Percentiles rank a stretch among this genome's conserved stretches.
Conservation (phyloP, 2,113 vertebrate species). For the Platanista minor region DNA sequence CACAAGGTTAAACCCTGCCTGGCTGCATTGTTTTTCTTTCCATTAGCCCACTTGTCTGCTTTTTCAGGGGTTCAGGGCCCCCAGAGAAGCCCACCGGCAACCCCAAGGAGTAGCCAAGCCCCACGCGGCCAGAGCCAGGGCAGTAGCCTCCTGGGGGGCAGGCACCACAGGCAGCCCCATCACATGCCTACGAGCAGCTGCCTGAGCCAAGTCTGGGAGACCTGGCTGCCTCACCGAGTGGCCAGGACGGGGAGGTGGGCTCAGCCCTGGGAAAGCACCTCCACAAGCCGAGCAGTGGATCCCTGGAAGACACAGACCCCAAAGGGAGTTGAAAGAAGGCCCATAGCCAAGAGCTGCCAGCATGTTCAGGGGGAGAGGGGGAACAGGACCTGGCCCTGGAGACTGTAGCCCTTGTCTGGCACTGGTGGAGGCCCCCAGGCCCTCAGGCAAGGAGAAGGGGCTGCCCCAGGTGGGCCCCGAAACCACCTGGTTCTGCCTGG, state of each 20-base stretch:
- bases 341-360: neutral
- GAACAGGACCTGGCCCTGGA: neutral
- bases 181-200: neutral
- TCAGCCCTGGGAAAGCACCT: neutral
- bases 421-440: neutral
- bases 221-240: neutral
- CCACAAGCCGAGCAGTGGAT: neutral
- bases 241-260: neutral
- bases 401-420: constrained; percentile 41
- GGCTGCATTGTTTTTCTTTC: neutral
- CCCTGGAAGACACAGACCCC: constrained; percentile 66
- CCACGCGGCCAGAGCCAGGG: neutral
- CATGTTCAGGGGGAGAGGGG: neutral
- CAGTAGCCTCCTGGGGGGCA: neutral
- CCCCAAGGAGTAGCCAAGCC: neutral
- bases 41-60: neutral
- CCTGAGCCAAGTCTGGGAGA: neutral
- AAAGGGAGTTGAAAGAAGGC: neutral
- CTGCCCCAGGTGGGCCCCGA: neutral
- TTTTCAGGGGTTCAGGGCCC: neutral
- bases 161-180: neutral
- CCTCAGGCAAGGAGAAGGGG: neutral
- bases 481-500: neutral
- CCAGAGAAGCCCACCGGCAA: neutral
- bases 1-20: neutral